Evolutionary conservation across 1,140 invertebrate genomes (phyloP).

Genomic region (Drosophila ogumai): DNA sequence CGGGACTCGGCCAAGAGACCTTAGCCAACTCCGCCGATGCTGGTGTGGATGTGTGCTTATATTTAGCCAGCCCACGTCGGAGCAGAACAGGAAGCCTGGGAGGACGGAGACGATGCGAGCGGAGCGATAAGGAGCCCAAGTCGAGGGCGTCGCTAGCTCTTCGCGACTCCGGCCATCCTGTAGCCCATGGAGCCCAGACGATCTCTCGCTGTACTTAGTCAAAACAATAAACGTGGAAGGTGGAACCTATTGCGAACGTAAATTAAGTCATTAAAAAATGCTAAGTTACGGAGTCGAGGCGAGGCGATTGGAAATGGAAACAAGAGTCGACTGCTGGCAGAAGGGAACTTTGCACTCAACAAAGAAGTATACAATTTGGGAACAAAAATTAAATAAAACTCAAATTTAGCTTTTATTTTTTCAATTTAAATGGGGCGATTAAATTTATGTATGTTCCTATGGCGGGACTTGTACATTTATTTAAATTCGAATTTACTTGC

Average conservation of each 20-base stretch:
- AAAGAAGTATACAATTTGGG: not conserved
- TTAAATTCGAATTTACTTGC: no score
- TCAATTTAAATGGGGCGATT: no score
- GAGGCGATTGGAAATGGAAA: conserved; percentile 23
- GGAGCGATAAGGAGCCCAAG: conserved; percentile 61
- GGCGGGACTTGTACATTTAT: no score
- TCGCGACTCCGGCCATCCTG: conserved; percentile 60
- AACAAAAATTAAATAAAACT: no score
- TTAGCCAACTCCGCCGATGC: conserved; percentile 45
- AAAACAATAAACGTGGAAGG: conserved; percentile 83
- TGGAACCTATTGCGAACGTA: conserved; percentile 82
- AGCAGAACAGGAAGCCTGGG: conserved; percentile 71
- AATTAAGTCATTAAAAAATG: conserved; percentile 84
- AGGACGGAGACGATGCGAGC: conserved; percentile 58
- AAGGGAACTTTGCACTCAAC: conserved; percentile 9
- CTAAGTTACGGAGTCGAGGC: conserved; percentile 56
- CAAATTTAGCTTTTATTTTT: no score
- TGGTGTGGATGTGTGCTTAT: conserved; percentile 57
- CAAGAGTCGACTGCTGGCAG: not conserved
- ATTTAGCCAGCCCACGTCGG: conserved; percentile 72
- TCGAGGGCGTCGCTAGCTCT: conserved; percentile 77
- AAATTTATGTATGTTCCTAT: no score
- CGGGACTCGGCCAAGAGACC: conserved; percentile 47
- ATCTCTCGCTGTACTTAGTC: conserved; percentile 67
- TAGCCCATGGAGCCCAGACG: conserved; percentile 50